A percentile compares a stretch with the other conserved stretches of the same genome.
Evolutionary conservation across 2,797 vertebrate genomes (phyloP).

Genomic region (Limosa lapponica): DNA sequence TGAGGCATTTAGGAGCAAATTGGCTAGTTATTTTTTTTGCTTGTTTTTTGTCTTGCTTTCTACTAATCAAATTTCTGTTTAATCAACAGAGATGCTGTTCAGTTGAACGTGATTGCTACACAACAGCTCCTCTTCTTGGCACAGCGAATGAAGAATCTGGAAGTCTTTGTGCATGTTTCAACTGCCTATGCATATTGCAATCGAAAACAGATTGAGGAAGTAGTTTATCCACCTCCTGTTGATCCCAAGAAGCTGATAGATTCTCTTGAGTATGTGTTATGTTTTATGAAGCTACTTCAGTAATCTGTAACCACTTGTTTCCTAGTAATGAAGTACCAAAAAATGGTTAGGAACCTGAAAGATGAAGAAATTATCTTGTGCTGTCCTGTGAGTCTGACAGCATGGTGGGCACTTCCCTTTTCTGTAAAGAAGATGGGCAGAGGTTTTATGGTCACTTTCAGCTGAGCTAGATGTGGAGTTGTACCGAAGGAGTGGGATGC

Average conservation of each 20-base stretch:
- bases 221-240: conserved; percentile 91
- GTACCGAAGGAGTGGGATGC: not conserved
- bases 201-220: conserved; percentile 91
- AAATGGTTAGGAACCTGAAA: not conserved
- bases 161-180: conserved; percentile 93
- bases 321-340: not conserved
- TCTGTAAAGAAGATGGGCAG: not conserved
- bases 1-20: not conserved
- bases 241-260: conserved; percentile 95
- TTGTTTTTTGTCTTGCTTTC: not conserved
- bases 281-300: not conserved
- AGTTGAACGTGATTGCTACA: conserved; percentile 94
- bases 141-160: conserved; percentile 90
- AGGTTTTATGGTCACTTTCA: not conserved
- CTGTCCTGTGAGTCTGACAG: not conserved
- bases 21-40: not conserved
- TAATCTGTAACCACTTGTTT: not conserved
- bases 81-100: conserved; percentile 89
- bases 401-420: not conserved
- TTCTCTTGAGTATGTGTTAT: conserved; percentile 88
- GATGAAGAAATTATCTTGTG: not conserved
- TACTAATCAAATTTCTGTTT: conserved; percentile 11
- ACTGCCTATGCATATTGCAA: conserved; percentile 97
- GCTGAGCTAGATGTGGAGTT: not conserved
- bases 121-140: conserved; percentile 90